Percentiles rank a stretch among this genome's conserved stretches.
These are phyloP conservation scores for Eonycteris spelaea DNA, from an alignment of 2,113 vertebrate genomes.

Conservation along the genomic window DNA sequence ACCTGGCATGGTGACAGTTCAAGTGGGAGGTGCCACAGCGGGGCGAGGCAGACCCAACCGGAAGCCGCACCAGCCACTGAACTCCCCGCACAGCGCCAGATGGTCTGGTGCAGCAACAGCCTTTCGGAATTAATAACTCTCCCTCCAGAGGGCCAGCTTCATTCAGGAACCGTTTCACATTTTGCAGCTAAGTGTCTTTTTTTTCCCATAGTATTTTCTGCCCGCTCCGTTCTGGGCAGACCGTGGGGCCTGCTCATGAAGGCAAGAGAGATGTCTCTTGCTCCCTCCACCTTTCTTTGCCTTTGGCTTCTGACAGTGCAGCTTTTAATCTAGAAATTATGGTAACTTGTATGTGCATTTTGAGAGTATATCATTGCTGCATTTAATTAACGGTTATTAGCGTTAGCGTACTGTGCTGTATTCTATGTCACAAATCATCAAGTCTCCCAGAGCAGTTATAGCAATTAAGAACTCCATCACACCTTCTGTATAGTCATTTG, in stretches of 20 bases:
- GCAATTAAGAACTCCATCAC: slow-evolving; percentile 97
- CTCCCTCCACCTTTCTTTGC: slow-evolving; percentile 72
- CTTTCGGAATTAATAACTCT: slow-evolving; percentile 87
- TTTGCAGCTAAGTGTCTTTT: slow-evolving; percentile 70
- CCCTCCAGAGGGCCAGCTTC: slow-evolving; percentile 81
- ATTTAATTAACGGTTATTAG: slow-evolving; percentile 99
- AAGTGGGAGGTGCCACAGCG: slow-evolving; percentile 70
- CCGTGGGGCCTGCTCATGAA: slow-evolving; percentile 55
- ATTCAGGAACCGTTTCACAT: slow-evolving; percentile 77
- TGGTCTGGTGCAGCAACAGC: slow-evolving; percentile 85
- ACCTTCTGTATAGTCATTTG: slow-evolving; percentile 95
- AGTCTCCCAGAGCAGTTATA: slow-evolving; percentile 96
- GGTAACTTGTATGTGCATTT: slow-evolving; percentile 89
- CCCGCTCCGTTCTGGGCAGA: slow-evolving; percentile 62
- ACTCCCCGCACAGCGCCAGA: slow-evolving; percentile 81
- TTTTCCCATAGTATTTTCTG: slow-evolving; percentile 59
- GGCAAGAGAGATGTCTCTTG: slow-evolving; percentile 43
- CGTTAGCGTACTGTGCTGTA: slow-evolving; percentile 91
- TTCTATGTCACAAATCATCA: slow-evolving; percentile 99
- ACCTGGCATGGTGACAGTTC: slow-evolving; percentile 51
- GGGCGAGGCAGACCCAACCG: slow-evolving; percentile 50
- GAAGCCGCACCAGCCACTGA: slow-evolving; percentile 80
- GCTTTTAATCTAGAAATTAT: slow-evolving; percentile 94
- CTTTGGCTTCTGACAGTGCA: slow-evolving; percentile 83
- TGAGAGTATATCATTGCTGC: slow-evolving; percentile 92